These are phyloP conservation scores for Origma solitaria DNA, from an alignment of 2,113 vertebrate genomes.

Conservation along the genomic window DNA sequence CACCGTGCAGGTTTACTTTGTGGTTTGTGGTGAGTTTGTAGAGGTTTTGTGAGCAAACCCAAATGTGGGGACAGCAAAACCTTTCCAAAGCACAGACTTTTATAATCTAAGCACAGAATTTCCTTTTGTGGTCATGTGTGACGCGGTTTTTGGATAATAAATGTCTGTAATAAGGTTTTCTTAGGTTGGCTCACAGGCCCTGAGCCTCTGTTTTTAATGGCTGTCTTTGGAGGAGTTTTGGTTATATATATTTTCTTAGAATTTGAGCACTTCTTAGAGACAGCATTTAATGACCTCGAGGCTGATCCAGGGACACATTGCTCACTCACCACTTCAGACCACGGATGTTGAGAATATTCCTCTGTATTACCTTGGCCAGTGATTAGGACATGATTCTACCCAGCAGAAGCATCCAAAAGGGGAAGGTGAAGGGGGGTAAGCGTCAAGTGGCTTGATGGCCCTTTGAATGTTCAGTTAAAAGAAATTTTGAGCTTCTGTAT, in stretches of 20 bases:
- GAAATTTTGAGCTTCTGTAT: background rate
- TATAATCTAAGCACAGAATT: constrained; percentile 63
- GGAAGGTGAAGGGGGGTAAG: background rate
- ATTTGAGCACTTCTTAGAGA: constrained; percentile 1
- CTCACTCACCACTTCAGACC: constrained; percentile 16
- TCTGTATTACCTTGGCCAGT: background rate
- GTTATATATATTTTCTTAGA: constrained; percentile 42
- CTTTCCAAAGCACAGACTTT: constrained; percentile 53
- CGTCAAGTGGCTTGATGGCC: background rate
- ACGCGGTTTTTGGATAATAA: constrained; percentile 66
- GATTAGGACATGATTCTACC: background rate
- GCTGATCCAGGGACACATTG: background rate
- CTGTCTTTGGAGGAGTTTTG: constrained; percentile 16
- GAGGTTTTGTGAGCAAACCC: constrained; percentile 70
- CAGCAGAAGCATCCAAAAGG: background rate
- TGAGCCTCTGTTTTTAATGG: constrained; percentile 34
- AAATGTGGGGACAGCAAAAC: constrained; percentile 64
- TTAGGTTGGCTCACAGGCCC: constrained; percentile 36
- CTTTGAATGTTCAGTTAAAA: background rate
- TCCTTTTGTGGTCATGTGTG: constrained; percentile 71
- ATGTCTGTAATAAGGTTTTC: constrained; percentile 64
- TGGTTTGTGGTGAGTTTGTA: constrained; percentile 76
- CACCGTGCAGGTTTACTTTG: constrained; percentile 59
- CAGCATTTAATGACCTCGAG: background rate
- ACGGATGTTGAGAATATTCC: background rate